Percentiles rank a stretch among this genome's conserved stretches.
Conservation (phyloP, 1,140 invertebrate genomes). For the Dysdera silvatica region DNA sequence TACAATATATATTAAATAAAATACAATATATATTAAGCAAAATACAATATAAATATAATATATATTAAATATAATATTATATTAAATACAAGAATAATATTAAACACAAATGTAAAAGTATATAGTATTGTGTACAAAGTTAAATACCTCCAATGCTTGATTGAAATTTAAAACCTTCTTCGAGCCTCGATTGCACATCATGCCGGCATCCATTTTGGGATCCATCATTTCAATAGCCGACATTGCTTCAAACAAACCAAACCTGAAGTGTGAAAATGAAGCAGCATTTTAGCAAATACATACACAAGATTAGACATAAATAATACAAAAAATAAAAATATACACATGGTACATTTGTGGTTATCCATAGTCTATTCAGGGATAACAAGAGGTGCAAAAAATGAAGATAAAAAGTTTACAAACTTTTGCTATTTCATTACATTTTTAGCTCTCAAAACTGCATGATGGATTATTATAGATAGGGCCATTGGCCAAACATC, state of each 20-base stretch:
- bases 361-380: not conserved
- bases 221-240: conserved; percentile 99
- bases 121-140: too few relatives aligned
- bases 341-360: not conserved
- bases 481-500: too few relatives aligned
- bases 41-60: not conserved
- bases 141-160: conserved; percentile 28
- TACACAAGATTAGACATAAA: not conserved
- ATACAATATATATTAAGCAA: not conserved
- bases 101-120: too few relatives aligned
- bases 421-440: too few relatives aligned
- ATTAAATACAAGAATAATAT: too few relatives aligned
- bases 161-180: conserved; percentile 74
- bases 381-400: too few relatives aligned
- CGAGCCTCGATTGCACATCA: conserved; percentile 75
- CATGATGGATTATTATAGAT: too few relatives aligned
- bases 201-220: conserved; percentile 98
- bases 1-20: not conserved
- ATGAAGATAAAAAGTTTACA: too few relatives aligned
- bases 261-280: conserved; percentile 37
- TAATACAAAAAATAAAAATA: not conserved
- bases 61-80: not conserved
- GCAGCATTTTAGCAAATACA: not conserved
- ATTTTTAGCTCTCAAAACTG: too few relatives aligned
- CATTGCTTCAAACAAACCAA: conserved; percentile 97